Evolutionary conservation across 1,140 invertebrate species (phyloP).

Genomic region (Drosophila grimshawi): DNA sequence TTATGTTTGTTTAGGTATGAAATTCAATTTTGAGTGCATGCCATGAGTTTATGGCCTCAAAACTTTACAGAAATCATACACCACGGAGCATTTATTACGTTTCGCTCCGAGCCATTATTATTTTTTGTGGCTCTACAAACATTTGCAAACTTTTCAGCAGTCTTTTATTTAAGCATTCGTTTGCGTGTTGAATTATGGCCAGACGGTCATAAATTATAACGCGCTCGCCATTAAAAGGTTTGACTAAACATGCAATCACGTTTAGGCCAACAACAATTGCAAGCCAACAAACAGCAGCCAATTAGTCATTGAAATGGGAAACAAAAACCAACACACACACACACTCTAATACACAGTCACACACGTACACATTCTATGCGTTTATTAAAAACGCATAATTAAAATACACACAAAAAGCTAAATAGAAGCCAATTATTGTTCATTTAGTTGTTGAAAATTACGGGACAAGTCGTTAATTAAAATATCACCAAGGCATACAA

Average conservation of each 20-base stretch:
- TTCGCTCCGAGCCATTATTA: constrained; percentile 1
- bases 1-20: neutral
- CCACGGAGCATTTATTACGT: constrained; percentile 1
- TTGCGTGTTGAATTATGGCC: constrained; percentile 60
- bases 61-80: constrained; percentile 26
- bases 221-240: constrained; percentile 63
- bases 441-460: constrained; percentile 31
- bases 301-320: constrained; percentile 22
- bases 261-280: constrained; percentile 30
- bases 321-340: neutral
- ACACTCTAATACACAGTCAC: neutral
- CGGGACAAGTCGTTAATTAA: constrained; percentile 62
- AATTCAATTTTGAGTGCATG: constrained; percentile 30
- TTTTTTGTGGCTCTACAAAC: constrained; percentile 12
- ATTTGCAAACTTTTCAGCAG: constrained; percentile 40
- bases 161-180: constrained; percentile 67
- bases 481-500: constrained; percentile 53
- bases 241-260: constrained; percentile 67
- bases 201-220: constrained; percentile 52
- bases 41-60: constrained; percentile 13
- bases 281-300: constrained; percentile 22
- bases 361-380: neutral
- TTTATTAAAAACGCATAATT: constrained; percentile 51
- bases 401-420: constrained; percentile 52
- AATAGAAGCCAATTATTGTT: constrained; percentile 67